Percentiles rank a stretch among this genome's conserved stretches.
These are phyloP conservation scores for Cossypha dichroa DNA, from an alignment of 2,797 vertebrate genomes.

Conservation along the genomic window DNA sequence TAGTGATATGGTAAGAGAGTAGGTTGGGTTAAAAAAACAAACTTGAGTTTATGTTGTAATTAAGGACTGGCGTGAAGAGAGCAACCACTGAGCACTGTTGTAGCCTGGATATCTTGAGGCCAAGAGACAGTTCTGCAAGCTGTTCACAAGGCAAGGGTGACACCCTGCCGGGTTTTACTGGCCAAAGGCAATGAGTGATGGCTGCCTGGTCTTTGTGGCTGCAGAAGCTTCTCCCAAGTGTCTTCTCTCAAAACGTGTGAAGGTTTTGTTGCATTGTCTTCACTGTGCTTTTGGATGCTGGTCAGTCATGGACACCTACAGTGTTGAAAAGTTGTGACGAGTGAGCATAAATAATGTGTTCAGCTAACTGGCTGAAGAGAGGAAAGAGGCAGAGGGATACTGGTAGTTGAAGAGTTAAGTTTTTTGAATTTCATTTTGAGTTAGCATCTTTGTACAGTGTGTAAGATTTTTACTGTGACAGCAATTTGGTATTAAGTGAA, in stretches of 20 bases:
- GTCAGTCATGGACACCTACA: background rate
- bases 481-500: background rate
- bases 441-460: background rate
- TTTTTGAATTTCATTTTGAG: background rate
- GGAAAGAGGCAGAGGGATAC: background rate
- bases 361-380: background rate
- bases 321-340: background rate
- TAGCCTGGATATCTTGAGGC: background rate
- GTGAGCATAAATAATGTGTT: background rate
- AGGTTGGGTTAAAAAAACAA: background rate
- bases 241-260: background rate
- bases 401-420: background rate
- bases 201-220: background rate
- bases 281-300: background rate
- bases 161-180: background rate
- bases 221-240: background rate
- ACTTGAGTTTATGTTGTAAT: background rate
- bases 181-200: background rate
- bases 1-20: background rate
- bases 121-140: background rate
- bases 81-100: accelerated
- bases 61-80: background rate
- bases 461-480: background rate
- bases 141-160: background rate
- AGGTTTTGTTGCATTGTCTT: background rate